Evolutionary conservation across 2,113 vertebrate species (phyloP), one percentile per base, ranked within the genome.

Genomic region (Pao palembangensis): DNA sequence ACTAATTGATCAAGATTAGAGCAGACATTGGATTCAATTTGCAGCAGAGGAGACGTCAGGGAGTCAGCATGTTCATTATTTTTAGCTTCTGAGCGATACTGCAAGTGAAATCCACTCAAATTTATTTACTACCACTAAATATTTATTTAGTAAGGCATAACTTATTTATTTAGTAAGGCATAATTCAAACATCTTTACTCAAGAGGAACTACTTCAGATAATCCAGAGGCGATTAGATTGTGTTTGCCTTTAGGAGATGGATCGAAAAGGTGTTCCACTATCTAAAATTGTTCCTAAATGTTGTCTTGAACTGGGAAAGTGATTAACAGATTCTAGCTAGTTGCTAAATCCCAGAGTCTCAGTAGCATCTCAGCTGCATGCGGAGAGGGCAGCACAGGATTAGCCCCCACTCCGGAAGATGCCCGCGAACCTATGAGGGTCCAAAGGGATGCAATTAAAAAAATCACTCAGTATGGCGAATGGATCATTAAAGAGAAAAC

Each of bases 371-470:
- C 34, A 51, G 65, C 14, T 64, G 51, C 51, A 43, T 75, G 67
- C 67, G 48, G 51, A 71, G 51, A 71, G 63, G 60, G 50, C 63
- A 46, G 58, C 43, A 1, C 54, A 46, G 48, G 71, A 55, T 79
- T 59, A 66, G 49, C 71, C 71, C 58, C 51, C 70, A 78, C 69
- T 69, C 70, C 12, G 49, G 69, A 75, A 56, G 67, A 75, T 41
- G 58, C 60, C 58, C 49, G 55, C 31, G 73, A 73, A 64, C 53
- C 52, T 64, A 11, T 21, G 48, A 1, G 12, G 52, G 73, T 84
- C 84, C 75, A 73, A 82, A 66, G 82, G 84, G 80, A 85, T 43
- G 61, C 76, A 83, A 86, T 88, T 86, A 86, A 83, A 83, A 81
- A 78, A 62, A 79, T 75, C 65, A 76, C 60, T 74, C 51, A 18